Evolutionary conservation across 2,888 invertebrate genomes (phyloP).

Genomic region (Archaeoteleia sp.): DNA sequence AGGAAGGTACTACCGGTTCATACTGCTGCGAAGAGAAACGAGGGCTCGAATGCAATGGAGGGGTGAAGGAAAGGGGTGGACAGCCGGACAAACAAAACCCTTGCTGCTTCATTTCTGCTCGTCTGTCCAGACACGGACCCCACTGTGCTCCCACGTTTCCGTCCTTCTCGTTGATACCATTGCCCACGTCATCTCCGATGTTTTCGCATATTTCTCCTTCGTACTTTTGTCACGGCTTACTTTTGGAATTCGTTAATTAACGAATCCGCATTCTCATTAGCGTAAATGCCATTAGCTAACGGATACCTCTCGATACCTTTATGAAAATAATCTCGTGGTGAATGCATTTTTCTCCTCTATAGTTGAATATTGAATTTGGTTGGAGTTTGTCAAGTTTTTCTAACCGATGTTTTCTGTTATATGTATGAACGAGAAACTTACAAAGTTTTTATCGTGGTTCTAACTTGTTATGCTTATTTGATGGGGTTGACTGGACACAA

Average conservation of each 20-base stretch:
- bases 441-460: too few species aligned
- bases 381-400: too few species aligned
- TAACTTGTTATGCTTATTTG: too few species aligned
- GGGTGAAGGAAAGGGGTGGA: constrained; percentile 67
- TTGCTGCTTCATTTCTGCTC: constrained; percentile 74
- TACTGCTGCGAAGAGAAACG: constrained; percentile 35
- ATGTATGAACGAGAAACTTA: too few species aligned
- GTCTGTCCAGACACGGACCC: constrained; percentile 73
- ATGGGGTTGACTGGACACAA: too few species aligned
- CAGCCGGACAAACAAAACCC: constrained; percentile 75
- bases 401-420: too few species aligned
- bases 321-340: constrained; percentile 42
- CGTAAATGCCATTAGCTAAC: constrained; percentile 39
- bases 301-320: constrained; percentile 20
- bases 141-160: constrained; percentile 64
- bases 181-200: constrained; percentile 58
- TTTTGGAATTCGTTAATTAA: constrained; percentile 69
- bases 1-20: constrained; percentile 34
- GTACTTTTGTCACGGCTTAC: constrained; percentile 54
- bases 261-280: constrained; percentile 62
- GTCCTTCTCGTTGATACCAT: constrained; percentile 54
- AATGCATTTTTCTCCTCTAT: constrained; percentile 42
- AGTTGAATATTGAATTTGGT: constrained; percentile 16
- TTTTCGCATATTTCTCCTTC: constrained; percentile 52
- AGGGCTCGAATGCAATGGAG: constrained; percentile 46